Percentiles rank a stretch among this genome's conserved stretches.
These are phyloP conservation scores for Pluvialis apricaria DNA, from an alignment of 2,113 vertebrate species.

Conservation along the genomic window DNA sequence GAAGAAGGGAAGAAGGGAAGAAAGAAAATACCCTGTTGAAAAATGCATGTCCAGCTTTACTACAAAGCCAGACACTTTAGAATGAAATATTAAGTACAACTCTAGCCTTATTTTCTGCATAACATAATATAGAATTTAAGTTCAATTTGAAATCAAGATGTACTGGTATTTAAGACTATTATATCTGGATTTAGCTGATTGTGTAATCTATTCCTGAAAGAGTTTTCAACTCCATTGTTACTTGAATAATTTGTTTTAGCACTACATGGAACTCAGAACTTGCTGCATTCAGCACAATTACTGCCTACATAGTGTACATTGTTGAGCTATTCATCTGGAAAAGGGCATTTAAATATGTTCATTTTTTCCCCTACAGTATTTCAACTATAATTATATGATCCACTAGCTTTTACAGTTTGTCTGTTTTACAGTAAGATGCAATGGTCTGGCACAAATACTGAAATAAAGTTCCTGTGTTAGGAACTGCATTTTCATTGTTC, in stretches of 20 bases:
- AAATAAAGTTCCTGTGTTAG: conserved; percentile 35
- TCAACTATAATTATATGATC: conserved; percentile 62
- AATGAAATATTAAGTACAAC: background rate
- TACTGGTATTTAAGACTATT: background rate
- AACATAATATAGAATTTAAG: background rate
- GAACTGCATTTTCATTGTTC: conserved; percentile 29
- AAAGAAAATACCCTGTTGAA: background rate
- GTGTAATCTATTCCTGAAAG: background rate
- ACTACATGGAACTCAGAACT: conserved; percentile 1
- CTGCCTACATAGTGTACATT: background rate
- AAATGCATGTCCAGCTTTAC: background rate
- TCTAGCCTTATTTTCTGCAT: background rate
- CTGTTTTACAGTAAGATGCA: conserved; percentile 61
- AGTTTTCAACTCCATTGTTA: background rate
- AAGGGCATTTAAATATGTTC: conserved; percentile 40
- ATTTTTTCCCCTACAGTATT: conserved; percentile 33
- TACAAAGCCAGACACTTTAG: background rate
- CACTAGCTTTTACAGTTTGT: conserved; percentile 62
- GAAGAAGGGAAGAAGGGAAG: too few relatives aligned
- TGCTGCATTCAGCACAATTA: conserved; percentile 6
- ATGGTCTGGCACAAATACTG: conserved; percentile 52
- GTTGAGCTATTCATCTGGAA: conserved; percentile 52
- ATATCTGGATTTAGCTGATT: background rate
- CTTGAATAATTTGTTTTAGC: background rate
- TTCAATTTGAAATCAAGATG: background rate